These are phyloP conservation scores for Otis tarda DNA, from an alignment of 2,113 vertebrate species.

Conservation along the genomic window DNA sequence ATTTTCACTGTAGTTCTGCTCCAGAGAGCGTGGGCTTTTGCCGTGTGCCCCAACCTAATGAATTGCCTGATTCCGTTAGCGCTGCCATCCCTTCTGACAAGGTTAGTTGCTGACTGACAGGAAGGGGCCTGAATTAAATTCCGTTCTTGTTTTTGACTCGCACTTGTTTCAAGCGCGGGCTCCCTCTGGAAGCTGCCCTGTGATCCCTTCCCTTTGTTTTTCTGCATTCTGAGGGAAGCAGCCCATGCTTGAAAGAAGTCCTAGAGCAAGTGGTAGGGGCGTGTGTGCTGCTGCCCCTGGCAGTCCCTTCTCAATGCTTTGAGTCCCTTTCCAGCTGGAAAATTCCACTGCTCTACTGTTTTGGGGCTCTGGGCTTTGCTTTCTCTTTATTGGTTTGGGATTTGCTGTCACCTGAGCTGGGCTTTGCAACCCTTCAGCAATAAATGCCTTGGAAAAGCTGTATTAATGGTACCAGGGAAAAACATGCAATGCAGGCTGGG, in stretches of 20 bases:
- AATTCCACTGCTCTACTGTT: slow-evolving; percentile 19
- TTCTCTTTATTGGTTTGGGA: slow-evolving; percentile 20
- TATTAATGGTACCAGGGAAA: background rate
- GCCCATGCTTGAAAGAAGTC: background rate
- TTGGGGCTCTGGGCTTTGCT: background rate
- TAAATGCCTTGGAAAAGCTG: background rate
- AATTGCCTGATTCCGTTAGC: slow-evolving; percentile 35
- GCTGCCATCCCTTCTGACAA: slow-evolving; percentile 47
- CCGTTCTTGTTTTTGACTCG: background rate
- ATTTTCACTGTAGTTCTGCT: slow-evolving; percentile 62
- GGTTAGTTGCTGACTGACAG: slow-evolving; percentile 53
- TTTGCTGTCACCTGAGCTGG: slow-evolving; percentile 4
- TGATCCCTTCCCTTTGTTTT: slow-evolving; percentile 34
- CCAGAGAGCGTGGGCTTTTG: slow-evolving; percentile 38
- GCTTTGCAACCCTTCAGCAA: slow-evolving; percentile 2
- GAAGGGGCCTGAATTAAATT: slow-evolving; percentile 34
- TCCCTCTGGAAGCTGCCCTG: slow-evolving; percentile 40
- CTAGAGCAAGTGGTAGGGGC: background rate
- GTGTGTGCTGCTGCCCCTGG: background rate
- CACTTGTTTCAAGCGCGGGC: background rate
- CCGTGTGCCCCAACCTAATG: slow-evolving; percentile 35
- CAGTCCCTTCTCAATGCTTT: background rate
- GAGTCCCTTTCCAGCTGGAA: slow-evolving; percentile 34
- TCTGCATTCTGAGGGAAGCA: slow-evolving; percentile 7
- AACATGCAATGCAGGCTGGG: background rate